A percentile compares a stretch with the other conserved stretches of the same genome.
Conservation (phyloP, 2,113 vertebrate species). For the Gadus chalcogrammus region DNA sequence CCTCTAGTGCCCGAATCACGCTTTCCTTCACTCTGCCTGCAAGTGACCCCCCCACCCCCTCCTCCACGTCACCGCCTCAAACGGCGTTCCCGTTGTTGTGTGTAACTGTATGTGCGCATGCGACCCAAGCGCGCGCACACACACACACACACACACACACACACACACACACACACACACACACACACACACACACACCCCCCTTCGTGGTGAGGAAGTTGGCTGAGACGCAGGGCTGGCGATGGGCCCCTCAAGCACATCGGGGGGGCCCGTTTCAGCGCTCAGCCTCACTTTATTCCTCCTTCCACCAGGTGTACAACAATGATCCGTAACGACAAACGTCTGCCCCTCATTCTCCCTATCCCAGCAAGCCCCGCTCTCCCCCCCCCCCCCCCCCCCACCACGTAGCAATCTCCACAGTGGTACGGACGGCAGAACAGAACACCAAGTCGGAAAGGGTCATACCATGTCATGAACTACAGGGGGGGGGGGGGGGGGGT, state of each 20-base stretch:
- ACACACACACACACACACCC: too few species aligned
- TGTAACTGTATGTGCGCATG: not conserved
- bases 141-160: too few species aligned
- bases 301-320: not conserved
- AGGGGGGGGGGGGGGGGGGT: slow-evolving; percentile 25
- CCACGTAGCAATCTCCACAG: slow-evolving; percentile 12
- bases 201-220: too few species aligned
- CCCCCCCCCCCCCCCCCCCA: not conserved
- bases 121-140: not conserved
- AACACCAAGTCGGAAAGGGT: slow-evolving; percentile 13
- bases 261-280: not conserved
- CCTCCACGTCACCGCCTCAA: not conserved
- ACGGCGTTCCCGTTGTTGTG: not conserved
- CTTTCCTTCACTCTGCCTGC: slow-evolving; percentile 72
- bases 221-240: too few species aligned
- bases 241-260: too few species aligned
- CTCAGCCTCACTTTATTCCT: not conserved
- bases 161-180: not conserved
- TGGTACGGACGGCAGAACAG: slow-evolving; percentile 43
- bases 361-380: not conserved
- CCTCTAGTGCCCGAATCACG: slow-evolving; percentile 69
- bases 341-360: too few species aligned
- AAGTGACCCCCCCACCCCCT: slow-evolving; percentile 13
- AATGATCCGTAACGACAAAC: not conserved
- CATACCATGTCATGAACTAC: slow-evolving; percentile 22